Conservation (phyloP, 1,140 invertebrate species). For the Microvelia longipes region DNA sequence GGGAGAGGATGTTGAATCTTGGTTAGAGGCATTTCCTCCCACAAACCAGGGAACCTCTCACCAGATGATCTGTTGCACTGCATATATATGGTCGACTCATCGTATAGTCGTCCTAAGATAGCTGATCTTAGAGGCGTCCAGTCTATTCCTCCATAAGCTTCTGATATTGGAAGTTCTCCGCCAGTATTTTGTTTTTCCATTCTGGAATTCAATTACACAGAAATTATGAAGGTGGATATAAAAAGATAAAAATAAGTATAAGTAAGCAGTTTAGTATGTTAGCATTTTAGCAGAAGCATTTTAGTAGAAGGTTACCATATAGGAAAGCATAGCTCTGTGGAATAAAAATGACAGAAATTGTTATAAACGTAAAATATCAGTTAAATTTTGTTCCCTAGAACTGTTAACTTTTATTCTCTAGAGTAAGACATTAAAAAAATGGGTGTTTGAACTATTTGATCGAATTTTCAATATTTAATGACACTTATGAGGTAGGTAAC, state of each 20-base stretch:
- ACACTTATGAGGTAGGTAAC: too few species aligned
- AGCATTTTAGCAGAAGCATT: too few species aligned
- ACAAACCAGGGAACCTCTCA: constrained; percentile 31
- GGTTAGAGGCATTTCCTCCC: not conserved
- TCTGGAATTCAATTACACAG: constrained; percentile 35
- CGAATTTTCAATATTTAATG: too few species aligned
- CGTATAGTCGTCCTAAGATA: constrained; percentile 61
- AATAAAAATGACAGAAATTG: too few species aligned
- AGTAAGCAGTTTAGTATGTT: too few species aligned
- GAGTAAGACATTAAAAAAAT: too few species aligned
- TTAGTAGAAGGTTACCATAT: too few species aligned
- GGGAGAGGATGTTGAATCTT: not conserved
- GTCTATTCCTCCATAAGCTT: constrained; percentile 64
- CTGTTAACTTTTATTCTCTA: too few species aligned
- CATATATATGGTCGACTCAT: constrained; percentile 78
- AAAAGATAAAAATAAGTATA: constrained; percentile 7
- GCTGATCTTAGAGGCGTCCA: constrained; percentile 65
- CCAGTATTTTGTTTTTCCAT: constrained; percentile 51
- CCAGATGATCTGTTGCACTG: constrained; percentile 88
- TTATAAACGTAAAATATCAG: too few species aligned
- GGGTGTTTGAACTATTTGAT: too few species aligned
- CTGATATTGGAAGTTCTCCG: constrained; percentile 39
- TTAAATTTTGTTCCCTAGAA: too few species aligned
- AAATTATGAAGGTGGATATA: constrained; percentile 13
- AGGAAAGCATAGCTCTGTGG: too few species aligned